These are phyloP conservation scores for Xestobium rufovillosum DNA, from an alignment of 2,888 invertebrate genomes.

Conservation along the genomic window DNA sequence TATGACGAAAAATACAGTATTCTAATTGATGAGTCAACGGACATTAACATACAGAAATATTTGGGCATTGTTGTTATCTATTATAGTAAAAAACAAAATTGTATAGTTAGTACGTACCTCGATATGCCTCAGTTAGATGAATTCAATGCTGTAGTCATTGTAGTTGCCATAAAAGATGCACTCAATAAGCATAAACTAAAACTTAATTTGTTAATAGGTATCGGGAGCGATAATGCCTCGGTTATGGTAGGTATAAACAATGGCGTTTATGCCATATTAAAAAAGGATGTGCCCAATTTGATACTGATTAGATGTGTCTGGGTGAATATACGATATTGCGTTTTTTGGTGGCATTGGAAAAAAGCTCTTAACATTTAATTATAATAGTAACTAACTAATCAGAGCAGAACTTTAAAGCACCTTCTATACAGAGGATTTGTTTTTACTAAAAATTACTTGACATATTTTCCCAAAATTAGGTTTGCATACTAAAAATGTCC, in stretches of 20 bases:
- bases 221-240: conserved; percentile 34
- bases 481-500: no score
- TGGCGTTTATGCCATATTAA: conserved; percentile 30
- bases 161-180: conserved; percentile 14
- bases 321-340: no score
- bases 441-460: no score
- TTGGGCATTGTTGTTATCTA: conserved; percentile 22
- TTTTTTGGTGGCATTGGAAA: no score
- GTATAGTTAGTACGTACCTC: conserved; percentile 23
- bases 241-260: conserved; percentile 32
- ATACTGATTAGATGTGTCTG: conserved; percentile 31
- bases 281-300: conserved; percentile 26
- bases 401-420: no score
- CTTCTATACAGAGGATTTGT: no score
- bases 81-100: conserved; percentile 19
- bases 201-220: conserved; percentile 29
- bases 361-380: no score
- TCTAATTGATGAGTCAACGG: conserved; percentile 24
- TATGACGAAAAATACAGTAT: conserved; percentile 18
- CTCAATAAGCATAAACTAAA: conserved; percentile 21
- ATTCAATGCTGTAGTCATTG: conserved; percentile 22
- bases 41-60: conserved; percentile 21
- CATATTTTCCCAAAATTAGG: no score
- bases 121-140: conserved; percentile 19
- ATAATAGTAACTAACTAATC: no score